phyloP scores from a whole-genome alignment of 2,888 invertebrate species.

The Philaethria dido region DNA sequence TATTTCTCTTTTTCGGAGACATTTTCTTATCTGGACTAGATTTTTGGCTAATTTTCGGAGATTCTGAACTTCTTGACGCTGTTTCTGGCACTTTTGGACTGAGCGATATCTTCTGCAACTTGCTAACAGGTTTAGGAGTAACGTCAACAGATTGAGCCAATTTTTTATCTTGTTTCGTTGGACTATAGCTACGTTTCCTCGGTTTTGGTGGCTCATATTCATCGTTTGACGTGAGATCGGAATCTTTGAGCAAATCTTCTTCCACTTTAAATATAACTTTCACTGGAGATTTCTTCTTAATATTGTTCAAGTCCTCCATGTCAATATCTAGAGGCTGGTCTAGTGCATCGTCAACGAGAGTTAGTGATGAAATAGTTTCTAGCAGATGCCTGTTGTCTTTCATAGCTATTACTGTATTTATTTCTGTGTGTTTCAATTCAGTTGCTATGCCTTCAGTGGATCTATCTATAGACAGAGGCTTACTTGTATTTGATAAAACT shows the following conservation, averaged over 20 bases:
- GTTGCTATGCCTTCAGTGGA: slow-evolving; percentile 47
- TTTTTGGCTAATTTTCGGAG: slow-evolving; percentile 17
- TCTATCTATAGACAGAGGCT: slow-evolving; percentile 51
- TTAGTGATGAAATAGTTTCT: slow-evolving; percentile 62
- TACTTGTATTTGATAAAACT: slow-evolving; percentile 46
- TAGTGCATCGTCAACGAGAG: slow-evolving; percentile 64
- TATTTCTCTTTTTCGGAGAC: slow-evolving; percentile 42
- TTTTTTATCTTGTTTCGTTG: slow-evolving; percentile 45
- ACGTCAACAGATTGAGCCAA: slow-evolving; percentile 47
- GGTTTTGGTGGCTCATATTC: slow-evolving; percentile 45
- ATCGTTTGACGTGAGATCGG: slow-evolving; percentile 49
- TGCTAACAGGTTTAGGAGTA: slow-evolving; percentile 64
- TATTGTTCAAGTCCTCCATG: slow-evolving; percentile 27
- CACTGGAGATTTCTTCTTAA: slow-evolving; percentile 48
- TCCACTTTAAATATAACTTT: slow-evolving; percentile 52
- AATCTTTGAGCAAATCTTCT: slow-evolving; percentile 44
- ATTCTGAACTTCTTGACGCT: neutral
- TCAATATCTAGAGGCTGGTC: slow-evolving; percentile 45
- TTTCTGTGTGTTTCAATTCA: slow-evolving; percentile 55
- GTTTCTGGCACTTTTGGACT: slow-evolving; percentile 45
- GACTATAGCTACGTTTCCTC: slow-evolving; percentile 62
- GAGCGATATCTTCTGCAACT: slow-evolving; percentile 62
- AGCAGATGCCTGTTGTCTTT: slow-evolving; percentile 63
- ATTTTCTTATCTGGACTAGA: slow-evolving; percentile 41
- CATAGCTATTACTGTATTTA: slow-evolving; percentile 70